phyloP scores from a whole-genome alignment of 2,888 invertebrate species.

The Cistogaster globosa region DNA sequence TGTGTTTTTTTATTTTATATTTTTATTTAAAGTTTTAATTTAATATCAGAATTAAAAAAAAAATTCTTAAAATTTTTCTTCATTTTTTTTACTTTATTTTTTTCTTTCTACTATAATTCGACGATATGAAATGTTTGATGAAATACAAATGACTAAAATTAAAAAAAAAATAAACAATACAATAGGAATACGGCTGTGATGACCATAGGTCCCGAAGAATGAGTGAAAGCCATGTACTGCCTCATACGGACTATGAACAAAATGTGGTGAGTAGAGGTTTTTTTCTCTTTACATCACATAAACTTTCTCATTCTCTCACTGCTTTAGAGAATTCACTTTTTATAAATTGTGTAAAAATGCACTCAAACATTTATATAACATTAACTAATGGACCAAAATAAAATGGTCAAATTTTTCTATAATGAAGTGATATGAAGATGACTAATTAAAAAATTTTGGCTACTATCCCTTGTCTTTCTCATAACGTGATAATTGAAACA shows the following conservation, averaged over 20 bases:
- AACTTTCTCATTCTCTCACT: neutral
- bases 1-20: slow-evolving; percentile 6
- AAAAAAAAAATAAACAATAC: slow-evolving; percentile 7
- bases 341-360: neutral
- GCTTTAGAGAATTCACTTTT: neutral
- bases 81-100: slow-evolving; percentile 41
- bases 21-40: slow-evolving; percentile 1
- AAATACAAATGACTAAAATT: slow-evolving; percentile 35
- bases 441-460: too few relatives aligned
- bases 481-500: too few relatives aligned
- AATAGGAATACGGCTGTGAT: slow-evolving; percentile 83
- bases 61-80: slow-evolving; percentile 48
- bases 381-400: too few relatives aligned
- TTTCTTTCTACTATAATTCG: slow-evolving; percentile 54
- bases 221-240: slow-evolving; percentile 82
- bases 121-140: slow-evolving; percentile 47
- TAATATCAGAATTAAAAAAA: slow-evolving; percentile 6
- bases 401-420: too few relatives aligned
- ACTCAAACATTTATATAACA: too few relatives aligned
- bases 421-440: too few relatives aligned
- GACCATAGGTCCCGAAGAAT: slow-evolving; percentile 83
- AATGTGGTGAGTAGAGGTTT: slow-evolving; percentile 81
- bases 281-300: neutral
- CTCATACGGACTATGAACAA: slow-evolving; percentile 82
- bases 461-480: too few relatives aligned